Evolutionary conservation across 2,113 vertebrate species (phyloP).

Genomic region (Gadus macrocephalus): DNA sequence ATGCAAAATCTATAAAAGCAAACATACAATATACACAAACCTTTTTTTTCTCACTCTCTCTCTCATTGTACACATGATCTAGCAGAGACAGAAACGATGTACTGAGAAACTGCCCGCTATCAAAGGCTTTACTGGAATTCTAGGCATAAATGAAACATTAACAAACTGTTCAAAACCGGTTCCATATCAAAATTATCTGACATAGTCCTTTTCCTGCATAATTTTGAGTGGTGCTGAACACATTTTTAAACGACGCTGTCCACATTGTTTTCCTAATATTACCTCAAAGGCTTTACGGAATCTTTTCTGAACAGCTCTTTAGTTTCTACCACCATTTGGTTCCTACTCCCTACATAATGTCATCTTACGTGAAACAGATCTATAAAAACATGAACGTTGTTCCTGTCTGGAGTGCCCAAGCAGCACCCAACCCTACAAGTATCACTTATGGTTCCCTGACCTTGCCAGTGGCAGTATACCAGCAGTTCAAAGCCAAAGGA

Average conservation of each 20-base stretch:
- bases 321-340: no score
- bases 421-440: constrained; percentile 13
- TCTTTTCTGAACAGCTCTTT: no score
- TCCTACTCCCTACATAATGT: no score
- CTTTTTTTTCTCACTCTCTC: background rate
- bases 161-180: constrained; percentile 5
- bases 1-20: no score
- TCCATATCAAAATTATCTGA: constrained; percentile 9
- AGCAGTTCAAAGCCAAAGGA: constrained; percentile 9
- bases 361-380: no score
- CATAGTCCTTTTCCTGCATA: constrained; percentile 5
- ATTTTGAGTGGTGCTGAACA: no score
- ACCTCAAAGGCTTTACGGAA: no score
- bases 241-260: no score
- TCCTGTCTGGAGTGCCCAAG: background rate
- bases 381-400: background rate
- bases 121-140: constrained; percentile 55
- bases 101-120: no score
- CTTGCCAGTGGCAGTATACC: constrained; percentile 5
- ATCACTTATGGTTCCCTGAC: constrained; percentile 15
- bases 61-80: no score
- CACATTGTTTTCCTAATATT: no score
- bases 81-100: no score
- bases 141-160: constrained; percentile 40
- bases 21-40: constrained; percentile 27